phyloP scores from a whole-genome alignment of 92 coral and sea anemone genomes.

The Paragorgia papillata region DNA sequence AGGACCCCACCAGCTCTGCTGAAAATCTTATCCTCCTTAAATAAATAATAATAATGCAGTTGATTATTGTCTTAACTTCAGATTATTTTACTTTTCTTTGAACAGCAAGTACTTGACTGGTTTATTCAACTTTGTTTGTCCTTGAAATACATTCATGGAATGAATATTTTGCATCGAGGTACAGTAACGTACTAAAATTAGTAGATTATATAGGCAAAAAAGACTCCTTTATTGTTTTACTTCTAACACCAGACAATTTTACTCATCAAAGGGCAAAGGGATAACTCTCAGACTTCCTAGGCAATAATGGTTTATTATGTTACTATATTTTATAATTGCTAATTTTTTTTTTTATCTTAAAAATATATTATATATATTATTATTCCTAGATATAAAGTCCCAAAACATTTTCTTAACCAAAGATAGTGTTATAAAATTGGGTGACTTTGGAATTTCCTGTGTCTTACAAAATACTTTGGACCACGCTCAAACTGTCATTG shows the following conservation, averaged over 20 bases:
- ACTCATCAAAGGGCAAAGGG: too few species aligned
- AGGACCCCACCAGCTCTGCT: too few species aligned
- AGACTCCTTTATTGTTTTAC: background rate
- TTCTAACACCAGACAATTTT: too few species aligned
- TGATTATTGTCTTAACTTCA: too few species aligned
- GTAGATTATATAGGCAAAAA: too few species aligned
- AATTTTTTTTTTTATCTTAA: too few species aligned
- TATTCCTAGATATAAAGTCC: slow-evolving; percentile 79
- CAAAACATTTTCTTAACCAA: slow-evolving; percentile 85
- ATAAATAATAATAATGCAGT: too few species aligned
- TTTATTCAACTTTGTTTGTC: slow-evolving; percentile 86
- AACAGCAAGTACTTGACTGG: slow-evolving; percentile 83
- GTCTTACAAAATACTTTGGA: slow-evolving; percentile 84
- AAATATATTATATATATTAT: background rate
- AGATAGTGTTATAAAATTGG: slow-evolving; percentile 88
- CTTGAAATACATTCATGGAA: slow-evolving; percentile 82
- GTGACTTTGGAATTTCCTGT: slow-evolving; percentile 98
- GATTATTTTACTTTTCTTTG: background rate
- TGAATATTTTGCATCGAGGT: slow-evolving; percentile 93
- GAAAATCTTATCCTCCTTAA: too few species aligned
- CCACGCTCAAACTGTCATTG: slow-evolving; percentile 97
- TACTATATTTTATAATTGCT: too few species aligned
- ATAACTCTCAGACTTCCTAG: too few species aligned
- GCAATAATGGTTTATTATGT: background rate
- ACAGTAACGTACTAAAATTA: background rate